Evolutionary conservation across 1,140 invertebrate genomes (phyloP), one percentile per base, ranked within the genome.

Genomic region (Apolygus lucorum): DNA sequence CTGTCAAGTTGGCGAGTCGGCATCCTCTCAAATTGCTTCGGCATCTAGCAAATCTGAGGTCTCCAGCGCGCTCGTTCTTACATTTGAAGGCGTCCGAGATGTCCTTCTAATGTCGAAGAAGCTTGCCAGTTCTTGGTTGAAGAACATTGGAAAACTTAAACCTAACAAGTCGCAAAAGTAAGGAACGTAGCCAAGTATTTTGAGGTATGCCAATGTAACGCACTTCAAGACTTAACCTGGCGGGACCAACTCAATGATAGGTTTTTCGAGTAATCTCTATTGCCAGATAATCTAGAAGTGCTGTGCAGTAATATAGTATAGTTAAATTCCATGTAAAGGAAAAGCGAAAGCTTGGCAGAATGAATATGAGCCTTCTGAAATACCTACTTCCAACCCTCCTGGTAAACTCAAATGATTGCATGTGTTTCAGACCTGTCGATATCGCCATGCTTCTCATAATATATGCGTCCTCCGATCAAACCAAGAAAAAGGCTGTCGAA

Each of bases 391-490:
- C n/a, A n/a, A n/a, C n/a, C n/a, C n/a, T n/a, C n/a, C n/a, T n/a
- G n/a, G n/a, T n/a, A n/a, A n/a, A n/a, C n/a, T n/a, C n/a, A n/a
- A n/a, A 59, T 24, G 34, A 27, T 62, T 17, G 4, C 17, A n/a
- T 67, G 11, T 63, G 26, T 74, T 74, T 63, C 69, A 76, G 75
- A 67, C 72, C 75, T 13, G 69, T 76, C 25, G 75, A 76, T 71
- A 42, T 76, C 22, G 70, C 74, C 8, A 73, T 76, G 42, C 70
- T 74, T 24, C 62, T 76, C n/a, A 72, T 76, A 21, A 28, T 75
- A 11, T 72, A 75, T 54, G 69, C 72, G 1, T 67, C 70, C 28
- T 29, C 70, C 42, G 73, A 76, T 65, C 13, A 42, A 14, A 68
- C 70, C 24, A 71, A 68, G 29, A 72, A 72, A 62, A 71, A 49